Evolutionary conservation across 2,113 vertebrate genomes (phyloP).

Genomic region (Gambusia holbrooki): DNA sequence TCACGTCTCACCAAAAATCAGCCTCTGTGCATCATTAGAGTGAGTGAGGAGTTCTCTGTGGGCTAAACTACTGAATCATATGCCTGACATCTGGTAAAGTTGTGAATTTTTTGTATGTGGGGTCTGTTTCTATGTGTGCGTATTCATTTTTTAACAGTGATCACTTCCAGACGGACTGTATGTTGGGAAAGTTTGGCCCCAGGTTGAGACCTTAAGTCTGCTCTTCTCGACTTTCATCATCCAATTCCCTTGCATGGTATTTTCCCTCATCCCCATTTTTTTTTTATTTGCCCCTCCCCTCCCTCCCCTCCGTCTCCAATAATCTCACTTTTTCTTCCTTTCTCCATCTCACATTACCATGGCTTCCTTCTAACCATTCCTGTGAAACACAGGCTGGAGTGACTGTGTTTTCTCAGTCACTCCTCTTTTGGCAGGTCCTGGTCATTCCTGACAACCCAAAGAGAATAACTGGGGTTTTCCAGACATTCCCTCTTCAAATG

Average conservation of each 20-base stretch:
- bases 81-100: slow-evolving; percentile 54
- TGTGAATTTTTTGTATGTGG: slow-evolving; percentile 25
- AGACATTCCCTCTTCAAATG: slow-evolving; percentile 41
- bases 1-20: slow-evolving; percentile 2
- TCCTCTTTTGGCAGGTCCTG: slow-evolving; percentile 64
- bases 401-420: slow-evolving; percentile 10
- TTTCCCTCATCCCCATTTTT: slow-evolving; percentile 10
- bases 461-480: slow-evolving; percentile 64
- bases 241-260: slow-evolving; percentile 12
- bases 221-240: slow-evolving; percentile 25
- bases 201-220: slow-evolving; percentile 45
- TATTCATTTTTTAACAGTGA: slow-evolving; percentile 37
- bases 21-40: not conserved
- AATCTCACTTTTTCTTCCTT: slow-evolving; percentile 6
- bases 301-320: not conserved
- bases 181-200: slow-evolving; percentile 44
- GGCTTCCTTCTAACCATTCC: slow-evolving; percentile 5
- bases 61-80: slow-evolving; percentile 9
- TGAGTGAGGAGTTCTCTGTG: slow-evolving; percentile 2
- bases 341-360: slow-evolving; percentile 3
- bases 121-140: slow-evolving; percentile 11
- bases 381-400: too few relatives aligned
- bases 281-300: slow-evolving; percentile 21
- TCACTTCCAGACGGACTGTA: slow-evolving; percentile 67
- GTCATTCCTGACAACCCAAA: slow-evolving; percentile 70